phyloP scores from a whole-genome alignment of 2,797 vertebrate genomes.

The Clarias laeviceps region DNA sequence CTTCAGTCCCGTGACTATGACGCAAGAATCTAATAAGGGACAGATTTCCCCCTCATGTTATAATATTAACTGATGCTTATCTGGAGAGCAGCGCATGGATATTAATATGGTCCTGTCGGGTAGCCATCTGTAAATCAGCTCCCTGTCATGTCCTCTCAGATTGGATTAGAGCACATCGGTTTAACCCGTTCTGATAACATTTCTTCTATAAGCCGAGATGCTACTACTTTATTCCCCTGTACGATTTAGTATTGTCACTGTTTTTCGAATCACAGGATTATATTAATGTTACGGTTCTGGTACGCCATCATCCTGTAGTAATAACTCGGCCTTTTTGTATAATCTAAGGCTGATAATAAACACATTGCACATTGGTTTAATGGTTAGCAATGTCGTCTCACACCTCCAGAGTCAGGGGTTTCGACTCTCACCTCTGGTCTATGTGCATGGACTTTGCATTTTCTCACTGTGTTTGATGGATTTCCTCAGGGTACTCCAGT shows the following conservation, averaged over 20 bases:
- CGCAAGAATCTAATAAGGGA: conserved; percentile 22
- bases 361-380: background rate
- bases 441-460: too few relatives aligned
- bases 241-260: background rate
- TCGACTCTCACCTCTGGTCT: too few relatives aligned
- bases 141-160: conserved; percentile 25
- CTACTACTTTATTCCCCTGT: background rate
- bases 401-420: too few relatives aligned
- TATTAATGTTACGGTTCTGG: background rate
- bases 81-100: conserved; percentile 12
- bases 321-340: background rate
- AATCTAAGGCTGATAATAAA: background rate
- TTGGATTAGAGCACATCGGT: background rate
- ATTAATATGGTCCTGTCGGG: conserved; percentile 12
- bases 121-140: conserved; percentile 27
- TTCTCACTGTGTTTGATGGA: too few relatives aligned
- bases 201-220: background rate
- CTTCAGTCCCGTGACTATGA: conserved; percentile 4
- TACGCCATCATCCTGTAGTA: background rate
- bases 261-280: background rate
- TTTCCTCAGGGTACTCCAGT: too few relatives aligned
- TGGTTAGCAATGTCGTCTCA: too few relatives aligned
- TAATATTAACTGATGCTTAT: conserved; percentile 34
- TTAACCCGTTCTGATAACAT: background rate
- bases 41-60: conserved; percentile 9